These are phyloP conservation scores for Pomatostomus ruficeps DNA, from an alignment of 2,113 vertebrate species.

Conservation along the genomic window DNA sequence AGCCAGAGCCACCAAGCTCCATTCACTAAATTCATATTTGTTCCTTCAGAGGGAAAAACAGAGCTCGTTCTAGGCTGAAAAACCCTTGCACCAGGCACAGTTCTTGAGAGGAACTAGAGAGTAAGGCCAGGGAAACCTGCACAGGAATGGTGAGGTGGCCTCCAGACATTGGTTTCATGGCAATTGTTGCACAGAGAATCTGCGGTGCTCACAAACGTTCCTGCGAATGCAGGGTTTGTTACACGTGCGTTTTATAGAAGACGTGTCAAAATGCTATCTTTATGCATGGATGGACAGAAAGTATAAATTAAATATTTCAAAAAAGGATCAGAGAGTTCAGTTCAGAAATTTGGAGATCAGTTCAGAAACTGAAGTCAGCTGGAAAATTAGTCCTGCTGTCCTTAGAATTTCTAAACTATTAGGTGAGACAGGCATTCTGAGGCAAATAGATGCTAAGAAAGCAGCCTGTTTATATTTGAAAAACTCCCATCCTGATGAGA, in stretches of 20 bases:
- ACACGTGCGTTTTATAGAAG: not conserved
- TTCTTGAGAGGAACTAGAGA: not conserved
- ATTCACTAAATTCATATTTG: not conserved
- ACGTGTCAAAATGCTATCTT: not conserved
- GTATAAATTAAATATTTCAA: slow-evolving; percentile 32
- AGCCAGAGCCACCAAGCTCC: not conserved
- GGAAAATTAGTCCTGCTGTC: slow-evolving; percentile 7
- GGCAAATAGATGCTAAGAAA: not conserved
- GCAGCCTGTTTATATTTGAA: not conserved
- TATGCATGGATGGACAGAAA: slow-evolving; percentile 10
- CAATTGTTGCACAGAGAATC: not conserved
- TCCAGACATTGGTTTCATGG: not conserved
- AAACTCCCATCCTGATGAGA: not conserved
- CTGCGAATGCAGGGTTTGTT: not conserved
- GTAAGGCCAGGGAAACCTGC: not conserved
- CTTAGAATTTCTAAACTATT: slow-evolving; percentile 9
- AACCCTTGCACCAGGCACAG: not conserved
- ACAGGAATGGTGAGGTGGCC: not conserved
- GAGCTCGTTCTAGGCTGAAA: not conserved
- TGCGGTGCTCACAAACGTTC: not conserved
- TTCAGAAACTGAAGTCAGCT: not conserved
- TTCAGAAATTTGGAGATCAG: not conserved
- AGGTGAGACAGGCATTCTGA: not conserved
- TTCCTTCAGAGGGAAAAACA: not conserved
- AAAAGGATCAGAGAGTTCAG: not conserved